Evolutionary conservation across 2,797 vertebrate species (phyloP).

Genomic region (Synaphobranchus kaupii): DNA sequence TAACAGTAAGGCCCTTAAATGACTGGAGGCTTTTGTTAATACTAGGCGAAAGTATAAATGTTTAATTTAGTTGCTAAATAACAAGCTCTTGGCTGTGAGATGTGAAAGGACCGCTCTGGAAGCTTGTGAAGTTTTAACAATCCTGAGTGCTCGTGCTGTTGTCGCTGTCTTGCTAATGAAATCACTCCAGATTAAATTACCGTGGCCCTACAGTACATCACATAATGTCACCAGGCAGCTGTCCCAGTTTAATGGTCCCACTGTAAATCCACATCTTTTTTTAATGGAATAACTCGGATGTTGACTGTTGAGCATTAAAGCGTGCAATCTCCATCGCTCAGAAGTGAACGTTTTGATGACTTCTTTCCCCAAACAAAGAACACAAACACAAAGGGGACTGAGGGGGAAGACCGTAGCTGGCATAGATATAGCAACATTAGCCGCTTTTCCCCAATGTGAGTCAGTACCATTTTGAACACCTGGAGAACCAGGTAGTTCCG

Average conservation of each 20-base stretch:
- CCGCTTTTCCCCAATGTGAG: slow-evolving; percentile 19
- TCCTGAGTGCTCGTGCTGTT: neutral
- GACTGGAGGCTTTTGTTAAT: neutral
- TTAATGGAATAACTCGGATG: neutral
- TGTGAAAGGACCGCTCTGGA: neutral
- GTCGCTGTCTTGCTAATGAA: neutral
- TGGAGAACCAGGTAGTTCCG: slow-evolving; percentile 39
- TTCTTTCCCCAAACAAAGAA: neutral
- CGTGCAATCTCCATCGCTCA: neutral
- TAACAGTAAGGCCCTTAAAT: slow-evolving; percentile 21
- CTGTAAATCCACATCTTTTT: neutral
- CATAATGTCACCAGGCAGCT: neutral
- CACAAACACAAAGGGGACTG: slow-evolving; percentile 35
- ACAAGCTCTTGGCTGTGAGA: neutral
- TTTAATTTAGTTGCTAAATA: neutral
- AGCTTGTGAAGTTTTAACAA: neutral
- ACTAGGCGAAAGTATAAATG: neutral
- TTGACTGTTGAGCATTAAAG: neutral
- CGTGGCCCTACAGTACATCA: neutral
- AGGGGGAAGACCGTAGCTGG: slow-evolving; percentile 43
- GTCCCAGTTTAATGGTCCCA: neutral
- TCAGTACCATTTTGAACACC: slow-evolving; percentile 32
- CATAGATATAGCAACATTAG: slow-evolving; percentile 39
- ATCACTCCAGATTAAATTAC: neutral
- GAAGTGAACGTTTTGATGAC: slow-evolving; percentile 6